These are phyloP conservation scores for Camponotus fellah DNA, from an alignment of 2,888 invertebrate genomes.

Conservation along the genomic window DNA sequence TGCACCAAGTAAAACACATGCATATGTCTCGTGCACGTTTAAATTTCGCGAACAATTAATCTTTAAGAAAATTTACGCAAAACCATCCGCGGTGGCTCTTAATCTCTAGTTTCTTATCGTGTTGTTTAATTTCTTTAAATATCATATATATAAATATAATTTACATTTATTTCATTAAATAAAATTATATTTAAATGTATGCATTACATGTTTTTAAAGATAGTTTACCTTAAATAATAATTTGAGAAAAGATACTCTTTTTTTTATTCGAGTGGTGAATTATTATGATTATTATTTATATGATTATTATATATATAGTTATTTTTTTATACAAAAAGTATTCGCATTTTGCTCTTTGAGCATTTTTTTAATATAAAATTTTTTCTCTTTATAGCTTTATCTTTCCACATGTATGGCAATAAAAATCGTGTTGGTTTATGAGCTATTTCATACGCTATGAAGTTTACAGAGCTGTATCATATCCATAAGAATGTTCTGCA, in stretches of 20 bases:
- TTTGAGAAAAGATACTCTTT: neutral
- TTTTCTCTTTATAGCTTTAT: neutral
- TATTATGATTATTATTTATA: neutral
- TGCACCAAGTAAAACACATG: too few relatives aligned
- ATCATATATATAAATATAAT: neutral
- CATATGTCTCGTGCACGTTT: too few relatives aligned
- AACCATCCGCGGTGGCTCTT: too few relatives aligned
- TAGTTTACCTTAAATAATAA: neutral
- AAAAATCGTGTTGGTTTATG: slow-evolving; percentile 30
- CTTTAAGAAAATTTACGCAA: too few relatives aligned
- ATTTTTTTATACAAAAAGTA: neutral
- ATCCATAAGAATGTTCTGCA: neutral
- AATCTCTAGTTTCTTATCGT: too few relatives aligned
- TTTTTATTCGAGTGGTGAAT: neutral
- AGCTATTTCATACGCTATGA: slow-evolving; percentile 7
- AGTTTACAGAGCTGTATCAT: slow-evolving; percentile 1
- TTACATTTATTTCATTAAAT: neutral
- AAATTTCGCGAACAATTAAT: too few relatives aligned
- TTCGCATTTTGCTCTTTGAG: neutral
- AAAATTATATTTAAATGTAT: neutral
- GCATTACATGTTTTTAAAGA: neutral
- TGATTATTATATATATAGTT: neutral
- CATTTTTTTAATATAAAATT: slow-evolving; percentile 4
- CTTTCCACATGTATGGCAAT: neutral
- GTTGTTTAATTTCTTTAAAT: neutral